Evolutionary conservation across 2,113 vertebrate species (phyloP).

Genomic region (Equus przewalskii): DNA sequence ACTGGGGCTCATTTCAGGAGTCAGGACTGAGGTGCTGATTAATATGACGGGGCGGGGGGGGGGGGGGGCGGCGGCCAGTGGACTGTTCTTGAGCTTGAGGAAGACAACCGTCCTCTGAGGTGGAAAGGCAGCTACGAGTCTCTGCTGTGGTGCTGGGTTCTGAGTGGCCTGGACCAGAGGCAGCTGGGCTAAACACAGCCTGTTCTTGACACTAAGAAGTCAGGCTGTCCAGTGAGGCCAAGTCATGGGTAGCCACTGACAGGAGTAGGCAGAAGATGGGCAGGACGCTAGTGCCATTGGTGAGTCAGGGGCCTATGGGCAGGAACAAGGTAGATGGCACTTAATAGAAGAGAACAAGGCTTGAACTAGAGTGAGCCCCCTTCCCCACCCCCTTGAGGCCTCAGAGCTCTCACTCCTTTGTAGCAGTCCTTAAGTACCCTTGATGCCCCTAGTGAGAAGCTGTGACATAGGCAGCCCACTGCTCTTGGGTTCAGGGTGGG

Average conservation of each 20-base stretch:
- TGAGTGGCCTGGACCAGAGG: not conserved
- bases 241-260: not conserved
- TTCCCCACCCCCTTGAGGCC: no score
- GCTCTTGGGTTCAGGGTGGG: not conserved
- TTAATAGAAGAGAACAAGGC: not conserved
- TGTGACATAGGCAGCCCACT: not conserved
- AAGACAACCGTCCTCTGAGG: not conserved
- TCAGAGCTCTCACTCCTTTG: not conserved
- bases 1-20: not conserved
- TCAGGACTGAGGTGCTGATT: not conserved
- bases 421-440: not conserved
- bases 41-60: no score
- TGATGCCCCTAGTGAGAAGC: not conserved
- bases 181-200: not conserved
- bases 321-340: not conserved
- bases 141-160: not conserved
- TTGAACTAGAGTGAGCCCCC: not conserved
- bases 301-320: not conserved
- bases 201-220: not conserved
- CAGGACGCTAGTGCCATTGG: not conserved
- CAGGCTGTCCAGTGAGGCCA: not conserved
- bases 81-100: not conserved
- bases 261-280: not conserved
- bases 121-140: accelerated
- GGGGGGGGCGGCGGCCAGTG: not conserved